Conservation (phyloP, 2,888 invertebrate genomes). For the Drosophila engyochracea region DNA sequence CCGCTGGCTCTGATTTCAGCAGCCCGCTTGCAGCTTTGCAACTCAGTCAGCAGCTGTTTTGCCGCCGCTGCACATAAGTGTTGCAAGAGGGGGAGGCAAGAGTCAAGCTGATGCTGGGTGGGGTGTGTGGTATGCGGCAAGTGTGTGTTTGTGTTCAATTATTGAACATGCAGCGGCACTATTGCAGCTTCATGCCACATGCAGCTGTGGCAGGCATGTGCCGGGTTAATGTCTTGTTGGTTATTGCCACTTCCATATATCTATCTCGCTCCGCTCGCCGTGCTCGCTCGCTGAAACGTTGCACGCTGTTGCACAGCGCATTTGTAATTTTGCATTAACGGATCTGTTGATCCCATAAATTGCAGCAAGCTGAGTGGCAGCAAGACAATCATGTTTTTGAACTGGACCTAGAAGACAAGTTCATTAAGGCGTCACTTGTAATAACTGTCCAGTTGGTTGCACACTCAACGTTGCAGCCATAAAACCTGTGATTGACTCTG, state of each 20-base stretch:
- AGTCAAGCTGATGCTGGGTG: not conserved
- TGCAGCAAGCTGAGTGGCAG: conserved; percentile 26
- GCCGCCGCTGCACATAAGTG: conserved; percentile 33
- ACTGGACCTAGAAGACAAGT: conserved; percentile 36
- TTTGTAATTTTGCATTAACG: conserved; percentile 80
- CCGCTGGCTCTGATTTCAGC: conserved; percentile 62
- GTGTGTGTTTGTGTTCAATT: conserved; percentile 54
- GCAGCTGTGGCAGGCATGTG: conserved; percentile 64
- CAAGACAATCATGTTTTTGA: conserved; percentile 9
- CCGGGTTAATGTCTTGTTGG: conserved; percentile 81
- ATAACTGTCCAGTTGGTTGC: conserved; percentile 49
- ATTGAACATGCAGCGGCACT: conserved; percentile 53
- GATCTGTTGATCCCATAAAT: conserved; percentile 78
- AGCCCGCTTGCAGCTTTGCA: conserved; percentile 50
- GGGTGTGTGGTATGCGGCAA: not conserved
- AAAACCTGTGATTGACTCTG: conserved; percentile 40
- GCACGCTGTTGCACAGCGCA: conserved; percentile 50
- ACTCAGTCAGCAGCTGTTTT: conserved; percentile 56
- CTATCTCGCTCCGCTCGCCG: conserved; percentile 3
- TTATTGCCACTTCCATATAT: conserved; percentile 72
- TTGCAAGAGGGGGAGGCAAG: conserved; percentile 4
- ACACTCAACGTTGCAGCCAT: conserved; percentile 12
- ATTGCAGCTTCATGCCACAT: conserved; percentile 27
- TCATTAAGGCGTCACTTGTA: conserved; percentile 53
- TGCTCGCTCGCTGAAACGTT: conserved; percentile 2